These are phyloP conservation scores for Hypotaenidia okinawae DNA, from an alignment of 2,797 vertebrate species.

Conservation along the genomic window DNA sequence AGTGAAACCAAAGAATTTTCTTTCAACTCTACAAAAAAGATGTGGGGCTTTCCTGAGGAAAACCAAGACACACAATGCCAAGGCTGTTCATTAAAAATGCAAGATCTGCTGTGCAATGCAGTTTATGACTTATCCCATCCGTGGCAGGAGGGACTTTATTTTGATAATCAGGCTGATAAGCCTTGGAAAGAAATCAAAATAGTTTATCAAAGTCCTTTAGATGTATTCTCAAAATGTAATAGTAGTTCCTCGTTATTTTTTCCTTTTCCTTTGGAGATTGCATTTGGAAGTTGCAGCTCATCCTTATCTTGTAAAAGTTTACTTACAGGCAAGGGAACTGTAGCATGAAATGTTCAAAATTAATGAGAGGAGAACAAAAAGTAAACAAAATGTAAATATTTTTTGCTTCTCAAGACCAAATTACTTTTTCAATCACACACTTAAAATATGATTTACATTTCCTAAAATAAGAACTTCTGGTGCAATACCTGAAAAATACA, in stretches of 20 bases:
- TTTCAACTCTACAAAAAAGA: neutral
- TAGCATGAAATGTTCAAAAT: neutral
- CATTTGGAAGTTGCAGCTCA: neutral
- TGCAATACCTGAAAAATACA: neutral
- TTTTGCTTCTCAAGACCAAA: neutral
- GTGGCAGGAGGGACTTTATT: neutral
- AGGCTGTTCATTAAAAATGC: neutral
- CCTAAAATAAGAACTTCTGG: neutral
- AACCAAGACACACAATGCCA: neutral
- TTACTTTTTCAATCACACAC: neutral
- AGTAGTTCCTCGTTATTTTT: neutral
- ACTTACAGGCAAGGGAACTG: neutral
- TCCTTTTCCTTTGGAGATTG: neutral
- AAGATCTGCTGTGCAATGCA: neutral
- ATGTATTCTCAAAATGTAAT: neutral
- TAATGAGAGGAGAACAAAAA: neutral
- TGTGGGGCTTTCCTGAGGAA: neutral
- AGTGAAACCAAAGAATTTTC: neutral
- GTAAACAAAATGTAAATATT: neutral
- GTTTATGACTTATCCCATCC: neutral
- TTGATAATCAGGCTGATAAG: neutral
- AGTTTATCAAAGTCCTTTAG: neutral
- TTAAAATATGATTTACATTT: neutral
- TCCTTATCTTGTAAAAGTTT: neutral
- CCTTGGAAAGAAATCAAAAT: neutral